These are phyloP conservation scores for Leptopterna dolabrata DNA, from an alignment of 2,888 invertebrate genomes.

Conservation along the genomic window DNA sequence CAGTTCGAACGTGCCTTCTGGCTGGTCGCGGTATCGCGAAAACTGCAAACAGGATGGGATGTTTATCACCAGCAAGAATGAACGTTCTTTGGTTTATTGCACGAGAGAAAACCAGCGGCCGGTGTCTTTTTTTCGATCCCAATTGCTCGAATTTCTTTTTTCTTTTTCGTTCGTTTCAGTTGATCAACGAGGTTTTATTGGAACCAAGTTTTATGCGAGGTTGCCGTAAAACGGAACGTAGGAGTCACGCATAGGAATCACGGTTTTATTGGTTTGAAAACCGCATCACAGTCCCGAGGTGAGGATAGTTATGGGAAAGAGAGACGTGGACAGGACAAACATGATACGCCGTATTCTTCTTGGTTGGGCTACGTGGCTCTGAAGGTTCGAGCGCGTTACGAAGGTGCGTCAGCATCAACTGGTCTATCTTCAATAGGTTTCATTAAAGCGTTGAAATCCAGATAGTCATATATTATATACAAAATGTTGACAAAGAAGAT, in stretches of 20 bases:
- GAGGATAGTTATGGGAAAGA: no score
- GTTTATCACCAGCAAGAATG: background rate
- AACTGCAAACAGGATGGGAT: background rate
- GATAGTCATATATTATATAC: no score
- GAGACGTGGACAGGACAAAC: no score
- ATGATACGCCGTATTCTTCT: no score
- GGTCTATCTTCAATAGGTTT: no score
- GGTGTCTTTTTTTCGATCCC: background rate
- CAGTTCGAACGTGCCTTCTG: background rate
- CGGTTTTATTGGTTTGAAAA: background rate
- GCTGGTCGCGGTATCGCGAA: background rate
- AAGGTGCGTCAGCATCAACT: no score
- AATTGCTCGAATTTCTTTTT: background rate
- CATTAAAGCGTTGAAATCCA: no score
- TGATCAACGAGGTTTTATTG: background rate
- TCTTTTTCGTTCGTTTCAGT: background rate
- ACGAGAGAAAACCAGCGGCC: background rate
- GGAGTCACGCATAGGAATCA: background rate
- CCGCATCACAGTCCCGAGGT: background rate
- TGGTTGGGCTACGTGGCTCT: no score
- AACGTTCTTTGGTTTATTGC: background rate
- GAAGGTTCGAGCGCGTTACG: no score
- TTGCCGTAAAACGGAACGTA: background rate
- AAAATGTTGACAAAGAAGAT: no score
- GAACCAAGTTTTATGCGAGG: background rate